Evolutionary conservation across 2,797 vertebrate species (phyloP).

Genomic region (Astyanax mexicanus): DNA sequence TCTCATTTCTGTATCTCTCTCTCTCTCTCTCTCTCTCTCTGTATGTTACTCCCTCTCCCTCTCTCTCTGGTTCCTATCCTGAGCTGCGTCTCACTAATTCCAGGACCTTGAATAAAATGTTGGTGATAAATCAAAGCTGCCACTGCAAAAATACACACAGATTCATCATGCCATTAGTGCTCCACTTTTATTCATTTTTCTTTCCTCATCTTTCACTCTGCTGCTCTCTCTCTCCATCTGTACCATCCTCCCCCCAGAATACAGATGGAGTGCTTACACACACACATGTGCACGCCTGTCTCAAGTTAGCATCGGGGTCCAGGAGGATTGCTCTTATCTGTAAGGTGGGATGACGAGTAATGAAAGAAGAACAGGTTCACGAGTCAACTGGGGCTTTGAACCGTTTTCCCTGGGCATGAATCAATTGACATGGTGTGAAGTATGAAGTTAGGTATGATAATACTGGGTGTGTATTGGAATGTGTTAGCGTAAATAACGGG

Average conservation of each 20-base stretch:
- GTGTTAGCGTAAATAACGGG: conserved; percentile 27
- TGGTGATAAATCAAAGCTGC: conserved; percentile 80
- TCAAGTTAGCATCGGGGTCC: conserved; percentile 3
- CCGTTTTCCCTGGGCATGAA: conserved; percentile 69
- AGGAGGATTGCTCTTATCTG: conserved; percentile 31
- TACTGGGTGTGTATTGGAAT: conserved; percentile 27
- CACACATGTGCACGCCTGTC: conserved; percentile 7
- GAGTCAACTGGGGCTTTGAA: conserved; percentile 68
- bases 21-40: not conserved
- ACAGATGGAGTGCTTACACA: conserved; percentile 19
- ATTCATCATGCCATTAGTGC: conserved; percentile 77
- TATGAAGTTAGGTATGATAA: conserved; percentile 21
- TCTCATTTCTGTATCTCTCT: conserved; percentile 7
- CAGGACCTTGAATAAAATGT: conserved; percentile 78
- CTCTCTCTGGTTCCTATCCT: conserved; percentile 67
- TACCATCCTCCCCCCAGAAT: conserved; percentile 14
- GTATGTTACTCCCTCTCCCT: conserved; percentile 7
- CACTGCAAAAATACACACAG: conserved; percentile 78
- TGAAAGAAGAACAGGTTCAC: conserved; percentile 24
- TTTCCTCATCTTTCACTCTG: conserved; percentile 48
- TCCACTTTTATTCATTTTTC: conserved; percentile 73
- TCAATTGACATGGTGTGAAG: conserved; percentile 14
- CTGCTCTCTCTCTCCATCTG: conserved; percentile 34
- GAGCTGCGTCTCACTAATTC: conserved; percentile 75
- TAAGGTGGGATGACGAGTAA: conserved; percentile 15